phyloP scores from a whole-genome alignment of 1,140 invertebrate species.

The Sesamia nonagrioides region DNA sequence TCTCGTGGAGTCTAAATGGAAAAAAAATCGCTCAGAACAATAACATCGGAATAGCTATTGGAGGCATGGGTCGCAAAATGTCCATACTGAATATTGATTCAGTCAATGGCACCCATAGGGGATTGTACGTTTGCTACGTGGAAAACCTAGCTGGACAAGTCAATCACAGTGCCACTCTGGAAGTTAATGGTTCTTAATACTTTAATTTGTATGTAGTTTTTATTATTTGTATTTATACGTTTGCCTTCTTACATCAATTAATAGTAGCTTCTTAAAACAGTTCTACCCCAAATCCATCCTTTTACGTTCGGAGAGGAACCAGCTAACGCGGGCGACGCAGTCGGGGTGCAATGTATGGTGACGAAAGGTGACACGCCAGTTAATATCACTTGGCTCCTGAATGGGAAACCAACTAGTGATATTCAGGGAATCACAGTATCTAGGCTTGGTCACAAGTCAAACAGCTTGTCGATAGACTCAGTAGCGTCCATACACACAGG shows the following conservation, averaged over 20 bases:
- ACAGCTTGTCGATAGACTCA: conserved; percentile 91
- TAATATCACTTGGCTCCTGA: conserved; percentile 90
- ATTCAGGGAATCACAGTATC: conserved; percentile 85
- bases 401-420: conserved; percentile 85
- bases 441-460: conserved; percentile 89
- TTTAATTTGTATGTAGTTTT: conserved; percentile 63
- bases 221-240: conserved; percentile 45
- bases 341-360: conserved; percentile 90
- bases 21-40: conserved; percentile 56
- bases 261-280: conserved; percentile 78
- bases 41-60: conserved; percentile 83
- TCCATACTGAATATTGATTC: conserved; percentile 89
- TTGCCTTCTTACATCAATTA: conserved; percentile 47
- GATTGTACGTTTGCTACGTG: conserved; percentile 90
- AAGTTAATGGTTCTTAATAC: conserved; percentile 87
- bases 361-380: conserved; percentile 93
- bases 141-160: conserved; percentile 88
- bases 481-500: conserved; percentile 91
- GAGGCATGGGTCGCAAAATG: conserved; percentile 89
- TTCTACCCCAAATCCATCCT: conserved; percentile 90
- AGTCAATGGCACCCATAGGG: conserved; percentile 86
- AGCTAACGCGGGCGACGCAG: conserved; percentile 88
- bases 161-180: conserved; percentile 87
- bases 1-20: conserved; percentile 90
- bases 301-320: conserved; percentile 90